Percentiles rank a stretch among this genome's conserved stretches.
These are phyloP conservation scores for Mus minutoides DNA, from an alignment of 2,797 vertebrate genomes.

Conservation along the genomic window DNA sequence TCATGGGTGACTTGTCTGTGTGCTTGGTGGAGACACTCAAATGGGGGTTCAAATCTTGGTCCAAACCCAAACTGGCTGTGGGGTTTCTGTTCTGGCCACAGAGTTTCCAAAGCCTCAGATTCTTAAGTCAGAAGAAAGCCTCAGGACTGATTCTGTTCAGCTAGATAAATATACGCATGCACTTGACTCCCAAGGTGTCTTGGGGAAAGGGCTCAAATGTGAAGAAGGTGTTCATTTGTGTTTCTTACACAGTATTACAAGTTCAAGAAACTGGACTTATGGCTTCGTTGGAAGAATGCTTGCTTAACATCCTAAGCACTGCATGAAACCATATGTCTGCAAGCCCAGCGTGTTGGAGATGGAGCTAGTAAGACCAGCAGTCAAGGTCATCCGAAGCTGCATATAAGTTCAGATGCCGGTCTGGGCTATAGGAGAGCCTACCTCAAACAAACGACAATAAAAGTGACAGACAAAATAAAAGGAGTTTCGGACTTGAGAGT, in stretches of 20 bases:
- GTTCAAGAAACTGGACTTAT: background rate
- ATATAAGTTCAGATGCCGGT: background rate
- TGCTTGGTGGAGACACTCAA: background rate
- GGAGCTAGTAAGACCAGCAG: background rate
- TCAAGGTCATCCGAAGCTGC: background rate
- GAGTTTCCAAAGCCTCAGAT: background rate
- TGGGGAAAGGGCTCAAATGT: background rate
- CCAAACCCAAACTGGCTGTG: background rate
- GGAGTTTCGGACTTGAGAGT: background rate
- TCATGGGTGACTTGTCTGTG: constrained; percentile 50
- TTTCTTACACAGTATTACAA: too few species aligned
- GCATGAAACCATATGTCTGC: background rate
- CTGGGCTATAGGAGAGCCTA: background rate
- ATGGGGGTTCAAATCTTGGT: rapidly evolving
- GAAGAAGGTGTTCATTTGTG: background rate
- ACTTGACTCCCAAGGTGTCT: background rate
- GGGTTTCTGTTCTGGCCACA: too few species aligned
- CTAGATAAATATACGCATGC: background rate
- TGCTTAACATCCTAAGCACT: background rate
- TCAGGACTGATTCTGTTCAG: background rate
- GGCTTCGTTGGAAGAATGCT: background rate
- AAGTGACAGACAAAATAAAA: background rate
- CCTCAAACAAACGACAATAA: background rate
- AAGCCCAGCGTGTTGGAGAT: background rate
- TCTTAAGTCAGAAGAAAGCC: background rate